Percentiles rank a stretch among this genome's conserved stretches.
These are phyloP conservation scores for Lampropteryx suffumata DNA, from an alignment of 2,888 invertebrate species.

Conservation along the genomic window DNA sequence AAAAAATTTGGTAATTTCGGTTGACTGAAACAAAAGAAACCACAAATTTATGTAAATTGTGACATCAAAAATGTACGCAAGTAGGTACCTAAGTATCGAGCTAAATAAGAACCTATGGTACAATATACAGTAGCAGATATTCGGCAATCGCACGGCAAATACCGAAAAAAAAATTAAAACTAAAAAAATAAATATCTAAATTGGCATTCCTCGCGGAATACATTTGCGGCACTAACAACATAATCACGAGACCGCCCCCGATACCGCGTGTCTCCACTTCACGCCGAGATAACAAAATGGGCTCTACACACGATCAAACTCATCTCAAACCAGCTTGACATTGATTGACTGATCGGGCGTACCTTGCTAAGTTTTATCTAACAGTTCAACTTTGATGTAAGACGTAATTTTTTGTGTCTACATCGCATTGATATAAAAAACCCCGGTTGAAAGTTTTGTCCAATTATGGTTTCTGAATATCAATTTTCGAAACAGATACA, in stretches of 20 bases:
- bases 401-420: no score
- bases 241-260: constrained; percentile 25
- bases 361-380: no score
- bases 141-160: constrained; percentile 2
- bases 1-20: no score
- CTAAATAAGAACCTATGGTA: constrained; percentile 6
- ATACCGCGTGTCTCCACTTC: constrained; percentile 24
- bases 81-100: not conserved
- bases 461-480: no score
- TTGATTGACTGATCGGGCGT: no score
- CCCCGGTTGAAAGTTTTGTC: no score
- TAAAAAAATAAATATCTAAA: constrained; percentile 19
- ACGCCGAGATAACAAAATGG: constrained; percentile 18
- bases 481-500: not conserved
- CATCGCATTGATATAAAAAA: no score
- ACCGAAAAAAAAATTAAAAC: constrained; percentile 13
- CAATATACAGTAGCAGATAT: constrained; percentile 17
- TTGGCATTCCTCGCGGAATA: constrained; percentile 22
- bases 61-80: not conserved
- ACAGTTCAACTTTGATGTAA: no score
- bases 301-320: constrained; percentile 10
- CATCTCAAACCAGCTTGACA: no score
- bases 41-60: not conserved
- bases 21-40: no score
- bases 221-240: constrained; percentile 32